Base-by-base conservation (phyloP, 1,140 invertebrate species). In the Orchestia grillus region DNA sequence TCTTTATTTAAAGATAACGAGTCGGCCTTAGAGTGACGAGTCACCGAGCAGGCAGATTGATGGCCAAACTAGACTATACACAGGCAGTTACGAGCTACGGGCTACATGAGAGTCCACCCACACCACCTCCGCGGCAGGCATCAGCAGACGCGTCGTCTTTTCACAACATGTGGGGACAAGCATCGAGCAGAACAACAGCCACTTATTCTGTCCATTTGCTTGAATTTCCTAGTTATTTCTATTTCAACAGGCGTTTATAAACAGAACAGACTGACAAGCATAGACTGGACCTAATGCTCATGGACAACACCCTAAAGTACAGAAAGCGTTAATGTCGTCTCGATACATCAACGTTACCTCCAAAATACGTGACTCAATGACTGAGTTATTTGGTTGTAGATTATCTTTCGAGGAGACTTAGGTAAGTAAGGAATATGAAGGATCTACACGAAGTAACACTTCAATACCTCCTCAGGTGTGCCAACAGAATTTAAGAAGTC, bases 1-100 rank as follows among this genome's bases (percentile, higher is more conserved):
- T 94, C 92, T 94, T 94, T 94, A 94, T 94, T 94, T 45, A 45
- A 92, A 94, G 44, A 94, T 94, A 94, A 94, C 44, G 92, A 94
- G 92, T 47, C 43, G 28, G 92, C 43, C 92, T 44, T 0, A 40
- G 92, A n/a, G 44, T 44, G 44, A 44, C 43, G 19, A 44, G 44
- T 47, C 44, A 44, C 43, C 43, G 88, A 91, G 88, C 41, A 91
- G 92, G 43, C 92, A 44, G 36, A 45, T 3, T 44, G 92, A 44
- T 94, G 43, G 92, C 43, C 43, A 44, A 94, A 45, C 92, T 94
- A 44, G 43, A 45, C 92, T 45, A 94, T 94, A 94, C 92, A 94
- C 43, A 44, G 43, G 92, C 92, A 94, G 92, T 41, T 94, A 94
- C 44, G 44, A 44, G 92, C 88, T 90, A 90, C 88, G 28, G 88